Evolutionary conservation across 92 coral and sea anemone genomes (phyloP), one percentile per base, ranked within the genome.

Genomic region (Siderastrea radians): DNA sequence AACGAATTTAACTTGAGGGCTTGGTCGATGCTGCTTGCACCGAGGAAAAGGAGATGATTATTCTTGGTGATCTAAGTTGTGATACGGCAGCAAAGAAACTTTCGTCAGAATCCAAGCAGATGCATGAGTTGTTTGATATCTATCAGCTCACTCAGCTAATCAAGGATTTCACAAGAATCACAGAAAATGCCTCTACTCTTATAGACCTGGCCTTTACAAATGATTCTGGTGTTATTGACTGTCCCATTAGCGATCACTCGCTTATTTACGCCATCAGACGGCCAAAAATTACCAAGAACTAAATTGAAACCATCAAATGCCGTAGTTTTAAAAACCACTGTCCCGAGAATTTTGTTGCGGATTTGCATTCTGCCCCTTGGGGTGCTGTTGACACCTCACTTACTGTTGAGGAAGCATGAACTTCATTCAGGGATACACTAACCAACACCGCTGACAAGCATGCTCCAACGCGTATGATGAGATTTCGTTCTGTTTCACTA

Each of bases 341-440:
- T 9, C 49, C 70, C 17, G 74, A 61, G 49, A 60, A 80, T 15
- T 80, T 63, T 80, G 49, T 15, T 43, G 53, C 57, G n/a, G 84
- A 80, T 80, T 44, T 80, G 74, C 84, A 80, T 80, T 62, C 74
- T 55, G 74, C 59, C 73, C 63, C 87, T 46, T 83, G 80, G 79
- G 87, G 68, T 17, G 4, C 26, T 26, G 47, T 83, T 19, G 87
- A 83, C 87, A 83, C 87, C 54, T 70, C 68, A 5, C 64, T 83
- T 1, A 83, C 87, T 2, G 87, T 83, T 55, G 60, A 83, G 64
- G 87, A 83, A 43, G 51, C 87, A 26, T 83, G 79, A 70, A 3
- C 26, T 3, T 48, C n/a, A 8, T 83, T 83, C 38, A 53, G 15
- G 61, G n/a, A 53, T 5, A 50, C 11, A 2, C 70, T 83, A 2